Evolutionary conservation across 2,113 vertebrate species (phyloP).

Genomic region (Thalassoma bifasciatum): DNA sequence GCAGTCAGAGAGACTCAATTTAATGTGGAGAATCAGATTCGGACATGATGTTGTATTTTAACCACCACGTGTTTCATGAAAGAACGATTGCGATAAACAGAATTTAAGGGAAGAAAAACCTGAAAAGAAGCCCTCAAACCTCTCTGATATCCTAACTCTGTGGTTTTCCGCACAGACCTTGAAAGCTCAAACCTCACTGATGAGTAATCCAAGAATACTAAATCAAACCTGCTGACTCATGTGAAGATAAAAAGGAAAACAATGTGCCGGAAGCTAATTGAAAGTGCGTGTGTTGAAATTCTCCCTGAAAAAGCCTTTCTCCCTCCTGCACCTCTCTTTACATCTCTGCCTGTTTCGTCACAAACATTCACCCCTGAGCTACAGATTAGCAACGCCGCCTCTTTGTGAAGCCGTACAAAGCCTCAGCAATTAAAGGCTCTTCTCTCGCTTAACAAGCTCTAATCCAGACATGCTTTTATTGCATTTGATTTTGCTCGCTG

Average conservation of each 20-base stretch:
- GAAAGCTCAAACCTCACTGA: not conserved
- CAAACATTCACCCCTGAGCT: constrained; percentile 81
- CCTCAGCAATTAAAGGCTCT: constrained; percentile 80
- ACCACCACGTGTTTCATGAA: too few species aligned
- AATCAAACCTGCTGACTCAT: not conserved
- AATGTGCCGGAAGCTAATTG: constrained; percentile 37
- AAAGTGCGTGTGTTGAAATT: constrained; percentile 43
- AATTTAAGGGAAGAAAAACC: too few species aligned
- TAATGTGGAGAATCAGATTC: too few species aligned
- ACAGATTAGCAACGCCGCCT: constrained; percentile 79
- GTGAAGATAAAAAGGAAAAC: constrained; percentile 13
- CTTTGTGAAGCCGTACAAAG: constrained; percentile 80
- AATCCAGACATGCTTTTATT: constrained; percentile 85
- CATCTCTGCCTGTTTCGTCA: constrained; percentile 65
- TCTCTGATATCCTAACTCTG: not conserved
- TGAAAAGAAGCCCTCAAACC: not conserved
- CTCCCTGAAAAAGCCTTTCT: constrained; percentile 46
- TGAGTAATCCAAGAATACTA: not conserved
- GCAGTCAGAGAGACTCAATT: too few species aligned
- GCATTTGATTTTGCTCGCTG: constrained; percentile 75
- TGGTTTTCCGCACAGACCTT: not conserved
- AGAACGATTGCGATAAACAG: too few species aligned
- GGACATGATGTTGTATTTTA: too few species aligned
- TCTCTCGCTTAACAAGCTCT: constrained; percentile 80
- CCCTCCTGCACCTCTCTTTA: constrained; percentile 31